A percentile compares a stretch with the other conserved stretches of the same genome.
phyloP scores from a whole-genome alignment of 2,113 vertebrate genomes.

The Lepisosteus oculatus region DNA sequence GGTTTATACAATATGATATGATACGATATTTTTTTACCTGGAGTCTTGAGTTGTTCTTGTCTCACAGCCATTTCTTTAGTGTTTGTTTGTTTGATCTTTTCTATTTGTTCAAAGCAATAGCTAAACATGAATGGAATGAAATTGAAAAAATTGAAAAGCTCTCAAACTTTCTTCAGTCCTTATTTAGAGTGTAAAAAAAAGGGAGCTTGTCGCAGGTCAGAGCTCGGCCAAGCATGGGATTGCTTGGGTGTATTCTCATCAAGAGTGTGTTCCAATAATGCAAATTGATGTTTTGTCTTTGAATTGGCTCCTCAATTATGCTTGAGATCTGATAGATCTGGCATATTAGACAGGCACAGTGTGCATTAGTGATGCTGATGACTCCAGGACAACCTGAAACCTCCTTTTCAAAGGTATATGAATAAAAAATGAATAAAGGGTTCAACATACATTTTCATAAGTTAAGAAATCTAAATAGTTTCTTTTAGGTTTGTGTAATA shows the following conservation, averaged over 20 bases:
- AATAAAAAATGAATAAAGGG: not conserved
- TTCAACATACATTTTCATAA: too few species aligned
- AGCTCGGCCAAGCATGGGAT: conserved; percentile 58
- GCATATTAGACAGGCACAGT: not conserved
- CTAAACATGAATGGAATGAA: too few species aligned
- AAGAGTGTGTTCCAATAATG: conserved; percentile 3
- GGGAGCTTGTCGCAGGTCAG: conserved; percentile 25
- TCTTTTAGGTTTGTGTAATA: too few species aligned
- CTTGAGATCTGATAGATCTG: conserved; percentile 1
- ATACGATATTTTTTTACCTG: not conserved
- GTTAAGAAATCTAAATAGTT: too few species aligned
- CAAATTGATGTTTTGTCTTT: conserved; percentile 4
- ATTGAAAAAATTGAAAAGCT: too few species aligned
- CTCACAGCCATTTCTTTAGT: too few species aligned
- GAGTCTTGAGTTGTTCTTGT: too few species aligned
- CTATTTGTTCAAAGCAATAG: too few species aligned
- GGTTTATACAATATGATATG: not conserved
- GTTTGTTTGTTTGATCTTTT: too few species aligned
- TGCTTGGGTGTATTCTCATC: conserved; percentile 50
- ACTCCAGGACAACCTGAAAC: not conserved
- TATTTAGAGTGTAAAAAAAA: too few species aligned
- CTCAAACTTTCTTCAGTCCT: too few species aligned
- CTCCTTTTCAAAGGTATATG: not conserved
- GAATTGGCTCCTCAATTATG: conserved; percentile 3
- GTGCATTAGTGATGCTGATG: not conserved